Percentiles rank a stretch among this genome's conserved stretches.
Conservation (phyloP, 2,797 vertebrate genomes). For the Morelia viridis region DNA sequence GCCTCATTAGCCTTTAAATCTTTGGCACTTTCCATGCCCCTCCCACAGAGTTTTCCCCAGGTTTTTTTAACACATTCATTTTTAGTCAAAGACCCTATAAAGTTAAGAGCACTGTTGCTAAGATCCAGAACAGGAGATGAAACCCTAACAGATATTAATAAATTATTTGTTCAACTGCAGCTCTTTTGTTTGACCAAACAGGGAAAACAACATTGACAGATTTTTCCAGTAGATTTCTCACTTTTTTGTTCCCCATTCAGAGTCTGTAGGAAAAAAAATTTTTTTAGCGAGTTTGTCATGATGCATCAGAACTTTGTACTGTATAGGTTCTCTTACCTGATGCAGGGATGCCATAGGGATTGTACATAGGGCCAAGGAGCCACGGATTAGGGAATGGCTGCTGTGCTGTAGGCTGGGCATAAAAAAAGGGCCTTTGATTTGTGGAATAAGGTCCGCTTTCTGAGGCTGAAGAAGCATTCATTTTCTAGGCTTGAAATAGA, state of each 20-base stretch:
- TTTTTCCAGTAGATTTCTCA: too few species aligned
- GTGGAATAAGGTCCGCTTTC: constrained; percentile 64
- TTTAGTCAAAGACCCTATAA: neutral
- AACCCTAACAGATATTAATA: too few species aligned
- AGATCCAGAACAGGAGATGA: too few species aligned
- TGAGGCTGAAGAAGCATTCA: constrained; percentile 55
- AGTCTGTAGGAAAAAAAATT: neutral
- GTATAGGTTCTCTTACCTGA: constrained; percentile 58
- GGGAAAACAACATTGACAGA: too few species aligned
- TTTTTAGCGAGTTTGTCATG: too few species aligned
- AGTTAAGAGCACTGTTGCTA: too few species aligned
- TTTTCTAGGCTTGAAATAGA: constrained; percentile 34
- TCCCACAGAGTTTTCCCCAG: neutral
- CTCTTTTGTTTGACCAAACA: too few species aligned
- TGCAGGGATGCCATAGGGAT: constrained; percentile 53
- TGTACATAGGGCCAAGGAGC: constrained; percentile 60
- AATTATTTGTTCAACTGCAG: too few species aligned
- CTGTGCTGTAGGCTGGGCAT: constrained; percentile 56
- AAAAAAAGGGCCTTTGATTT: constrained; percentile 61
- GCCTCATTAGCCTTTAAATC: neutral
- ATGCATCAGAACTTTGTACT: too few species aligned
- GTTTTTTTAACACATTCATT: neutral
- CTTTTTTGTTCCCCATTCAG: neutral
- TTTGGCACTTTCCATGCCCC: neutral
- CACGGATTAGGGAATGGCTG: constrained; percentile 61